Evolutionary conservation across 2,888 invertebrate genomes (phyloP).

Genomic region (Deilephila porcellus): DNA sequence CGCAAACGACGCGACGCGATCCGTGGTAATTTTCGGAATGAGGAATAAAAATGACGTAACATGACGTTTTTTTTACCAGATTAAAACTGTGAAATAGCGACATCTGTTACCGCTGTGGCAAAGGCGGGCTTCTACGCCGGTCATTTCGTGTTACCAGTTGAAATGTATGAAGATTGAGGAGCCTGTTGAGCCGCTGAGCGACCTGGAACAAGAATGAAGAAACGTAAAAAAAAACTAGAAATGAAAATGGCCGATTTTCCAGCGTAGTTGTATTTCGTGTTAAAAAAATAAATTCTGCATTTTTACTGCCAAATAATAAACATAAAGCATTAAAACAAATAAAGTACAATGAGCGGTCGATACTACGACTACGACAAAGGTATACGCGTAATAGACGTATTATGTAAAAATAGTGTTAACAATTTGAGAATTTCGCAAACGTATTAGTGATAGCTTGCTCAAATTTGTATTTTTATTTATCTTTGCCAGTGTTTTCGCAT

Average conservation of each 20-base stretch:
- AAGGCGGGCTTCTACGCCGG: no score
- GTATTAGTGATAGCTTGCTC: slow-evolving; percentile 48
- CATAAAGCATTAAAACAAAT: slow-evolving; percentile 9
- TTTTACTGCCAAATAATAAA: neutral
- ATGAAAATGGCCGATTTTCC: slow-evolving; percentile 32
- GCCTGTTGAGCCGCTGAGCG: no score
- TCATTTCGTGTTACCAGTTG: no score
- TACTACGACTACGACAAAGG: slow-evolving; percentile 65
- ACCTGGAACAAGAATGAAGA: neutral
- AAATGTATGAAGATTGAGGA: no score
- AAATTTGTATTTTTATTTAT: slow-evolving; percentile 79
- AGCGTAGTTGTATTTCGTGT: slow-evolving; percentile 18
- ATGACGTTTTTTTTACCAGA: no score
- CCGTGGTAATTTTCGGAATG: no score
- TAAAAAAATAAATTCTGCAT: neutral
- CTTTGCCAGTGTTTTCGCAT: slow-evolving; percentile 91
- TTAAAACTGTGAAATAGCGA: no score
- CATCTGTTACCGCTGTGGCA: no score
- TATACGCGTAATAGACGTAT: slow-evolving; percentile 60
- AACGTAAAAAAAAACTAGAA: neutral
- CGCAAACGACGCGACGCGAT: no score
- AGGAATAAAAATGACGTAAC: no score
- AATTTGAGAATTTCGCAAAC: slow-evolving; percentile 36
- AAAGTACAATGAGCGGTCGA: slow-evolving; percentile 63
- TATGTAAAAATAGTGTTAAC: slow-evolving; percentile 43